These are phyloP conservation scores for Thripadectes ignobilis DNA, from an alignment of 2,797 vertebrate species.

Conservation along the genomic window DNA sequence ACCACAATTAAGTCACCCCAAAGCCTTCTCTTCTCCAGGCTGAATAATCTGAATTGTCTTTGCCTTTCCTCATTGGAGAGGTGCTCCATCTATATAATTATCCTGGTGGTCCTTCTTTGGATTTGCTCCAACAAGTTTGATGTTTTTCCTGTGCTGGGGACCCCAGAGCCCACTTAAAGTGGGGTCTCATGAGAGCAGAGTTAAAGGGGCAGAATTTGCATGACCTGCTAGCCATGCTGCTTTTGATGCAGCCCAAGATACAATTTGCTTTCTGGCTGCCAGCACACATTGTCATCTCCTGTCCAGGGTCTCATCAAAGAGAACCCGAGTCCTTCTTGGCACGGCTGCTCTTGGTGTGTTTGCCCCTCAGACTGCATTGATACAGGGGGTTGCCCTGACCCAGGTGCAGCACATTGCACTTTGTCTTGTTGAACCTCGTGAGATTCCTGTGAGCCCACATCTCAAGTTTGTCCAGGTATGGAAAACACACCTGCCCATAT, in stretches of 20 bases:
- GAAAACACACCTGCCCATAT: neutral
- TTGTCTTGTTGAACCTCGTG: neutral
- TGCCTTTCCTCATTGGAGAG: neutral
- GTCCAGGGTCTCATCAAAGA: neutral
- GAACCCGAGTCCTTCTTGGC: neutral
- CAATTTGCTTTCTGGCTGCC: neutral
- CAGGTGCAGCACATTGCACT: neutral
- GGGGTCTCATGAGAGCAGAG: neutral
- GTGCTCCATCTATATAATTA: neutral
- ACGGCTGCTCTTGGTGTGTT: neutral
- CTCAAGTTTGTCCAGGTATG: neutral
- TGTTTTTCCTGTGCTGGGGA: neutral
- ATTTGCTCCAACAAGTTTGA: neutral
- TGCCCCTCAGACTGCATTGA: neutral
- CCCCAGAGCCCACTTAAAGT: neutral
- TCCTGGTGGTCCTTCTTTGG: neutral
- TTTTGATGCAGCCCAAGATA: neutral
- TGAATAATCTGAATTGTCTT: neutral
- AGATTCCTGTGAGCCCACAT: neutral
- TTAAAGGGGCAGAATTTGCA: neutral
- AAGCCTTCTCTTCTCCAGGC: too few species aligned
- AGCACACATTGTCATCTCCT: neutral
- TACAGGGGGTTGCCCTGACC: neutral
- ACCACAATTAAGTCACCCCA: neutral
- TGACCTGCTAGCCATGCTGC: neutral